A percentile compares a stretch with the other conserved stretches of the same genome.
phyloP scores from a whole-genome alignment of 2,888 invertebrate genomes.

The Pecten maximus region DNA sequence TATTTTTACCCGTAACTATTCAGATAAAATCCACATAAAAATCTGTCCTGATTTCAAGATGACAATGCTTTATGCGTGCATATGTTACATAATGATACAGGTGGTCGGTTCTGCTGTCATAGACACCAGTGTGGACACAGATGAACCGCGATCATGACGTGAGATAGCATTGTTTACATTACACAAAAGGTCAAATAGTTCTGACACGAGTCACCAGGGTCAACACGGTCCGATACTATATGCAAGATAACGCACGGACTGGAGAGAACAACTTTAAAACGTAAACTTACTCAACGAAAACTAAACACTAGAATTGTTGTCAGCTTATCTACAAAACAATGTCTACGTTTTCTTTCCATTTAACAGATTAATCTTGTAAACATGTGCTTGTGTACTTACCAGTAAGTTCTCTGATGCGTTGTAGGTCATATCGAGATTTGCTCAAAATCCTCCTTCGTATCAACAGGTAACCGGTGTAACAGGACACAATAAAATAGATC shows the following conservation, averaged over 20 bases:
- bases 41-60: background rate
- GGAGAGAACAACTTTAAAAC: background rate
- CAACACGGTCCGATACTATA: background rate
- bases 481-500: slow-evolving; percentile 74
- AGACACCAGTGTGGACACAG: slow-evolving; percentile 28
- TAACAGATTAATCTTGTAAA: background rate
- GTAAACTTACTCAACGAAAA: background rate
- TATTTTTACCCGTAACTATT: too few species aligned
- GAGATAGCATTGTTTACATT: slow-evolving; percentile 14
- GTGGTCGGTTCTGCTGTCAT: background rate
- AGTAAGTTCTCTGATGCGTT: slow-evolving; percentile 49
- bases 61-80: background rate
- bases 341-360: background rate
- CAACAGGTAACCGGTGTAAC: slow-evolving; percentile 76
- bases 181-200: background rate
- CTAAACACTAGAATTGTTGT: background rate
- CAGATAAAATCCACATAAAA: background rate
- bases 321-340: background rate
- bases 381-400: slow-evolving; percentile 41
- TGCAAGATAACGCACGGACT: background rate
- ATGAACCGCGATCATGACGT: background rate
- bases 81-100: background rate
- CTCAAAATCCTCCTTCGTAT: slow-evolving; percentile 58
- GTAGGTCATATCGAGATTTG: slow-evolving; percentile 48
- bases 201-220: slow-evolving; percentile 15